Conservation (phyloP, 2,113 vertebrate species). For the Xenopus tropicalis region DNA sequence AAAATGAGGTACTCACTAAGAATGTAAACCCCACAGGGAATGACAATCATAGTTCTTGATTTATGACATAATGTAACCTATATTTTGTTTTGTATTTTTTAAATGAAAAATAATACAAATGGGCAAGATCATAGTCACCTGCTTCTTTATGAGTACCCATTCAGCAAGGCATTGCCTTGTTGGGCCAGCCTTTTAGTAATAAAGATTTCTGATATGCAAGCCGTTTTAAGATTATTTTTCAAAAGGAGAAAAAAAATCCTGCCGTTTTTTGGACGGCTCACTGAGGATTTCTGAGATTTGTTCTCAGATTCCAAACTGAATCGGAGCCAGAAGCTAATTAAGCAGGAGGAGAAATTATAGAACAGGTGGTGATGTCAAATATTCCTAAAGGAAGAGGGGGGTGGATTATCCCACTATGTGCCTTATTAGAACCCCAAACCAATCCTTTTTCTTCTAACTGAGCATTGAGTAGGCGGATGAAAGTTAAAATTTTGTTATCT, state of each 20-base stretch:
- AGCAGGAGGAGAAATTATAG: slow-evolving; percentile 45
- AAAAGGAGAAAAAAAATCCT: slow-evolving; percentile 12
- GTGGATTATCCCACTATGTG: slow-evolving; percentile 41
- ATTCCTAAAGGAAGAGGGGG: slow-evolving; percentile 45
- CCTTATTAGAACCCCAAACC: slow-evolving; percentile 40
- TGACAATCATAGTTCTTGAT: no score
- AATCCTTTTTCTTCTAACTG: slow-evolving; percentile 30
- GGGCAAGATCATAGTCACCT: no score
- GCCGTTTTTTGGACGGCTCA: slow-evolving; percentile 27
- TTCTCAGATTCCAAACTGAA: slow-evolving; percentile 43
- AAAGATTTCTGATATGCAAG: slow-evolving; percentile 2
- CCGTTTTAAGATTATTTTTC: slow-evolving; percentile 29
- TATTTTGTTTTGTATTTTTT: no score
- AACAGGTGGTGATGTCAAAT: slow-evolving; percentile 46
- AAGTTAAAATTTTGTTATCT: slow-evolving; percentile 31
- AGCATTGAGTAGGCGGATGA: slow-evolving; percentile 24
- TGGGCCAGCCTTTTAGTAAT: neutral
- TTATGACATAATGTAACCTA: no score
- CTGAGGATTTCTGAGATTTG: slow-evolving; percentile 45
- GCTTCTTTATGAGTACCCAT: no score
- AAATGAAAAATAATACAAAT: no score
- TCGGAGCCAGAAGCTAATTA: slow-evolving; percentile 44
- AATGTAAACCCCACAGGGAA: no score
- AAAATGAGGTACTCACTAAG: no score
- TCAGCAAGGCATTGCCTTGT: neutral